phyloP scores from a whole-genome alignment of 2,797 vertebrate genomes.

The Scleropages formosus region DNA sequence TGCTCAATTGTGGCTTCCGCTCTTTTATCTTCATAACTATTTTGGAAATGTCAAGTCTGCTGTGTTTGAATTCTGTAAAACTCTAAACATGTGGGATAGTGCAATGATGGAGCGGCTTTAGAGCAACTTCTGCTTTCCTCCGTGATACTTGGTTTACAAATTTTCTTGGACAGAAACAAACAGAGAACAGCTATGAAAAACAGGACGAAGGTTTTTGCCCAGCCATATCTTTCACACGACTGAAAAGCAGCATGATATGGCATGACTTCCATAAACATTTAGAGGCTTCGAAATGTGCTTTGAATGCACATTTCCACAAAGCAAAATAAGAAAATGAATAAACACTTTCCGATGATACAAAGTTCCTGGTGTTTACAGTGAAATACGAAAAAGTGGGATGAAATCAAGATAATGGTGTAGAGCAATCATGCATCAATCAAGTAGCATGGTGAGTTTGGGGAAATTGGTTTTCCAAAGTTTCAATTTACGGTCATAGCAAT shows the following conservation, averaged over 20 bases:
- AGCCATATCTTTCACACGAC: background rate
- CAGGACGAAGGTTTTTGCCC: background rate
- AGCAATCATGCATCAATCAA: no score
- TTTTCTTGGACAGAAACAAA: background rate
- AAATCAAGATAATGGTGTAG: no score
- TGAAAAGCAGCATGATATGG: background rate
- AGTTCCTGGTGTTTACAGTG: background rate
- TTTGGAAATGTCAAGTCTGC: no score
- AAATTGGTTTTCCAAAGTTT: no score
- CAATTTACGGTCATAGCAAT: no score
- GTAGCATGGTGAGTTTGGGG: no score
- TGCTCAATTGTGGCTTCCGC: background rate
- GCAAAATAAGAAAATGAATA: no score
- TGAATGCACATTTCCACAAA: no score
- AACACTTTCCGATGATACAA: background rate
- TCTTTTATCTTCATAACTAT: background rate
- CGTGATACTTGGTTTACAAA: slow-evolving; percentile 15
- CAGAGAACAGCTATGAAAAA: background rate
- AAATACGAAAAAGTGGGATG: background rate
- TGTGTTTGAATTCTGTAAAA: no score
- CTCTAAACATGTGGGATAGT: no score
- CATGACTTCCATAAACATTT: background rate
- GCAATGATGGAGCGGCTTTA: background rate
- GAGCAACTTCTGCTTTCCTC: background rate
- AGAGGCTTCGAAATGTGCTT: no score